phyloP scores from a whole-genome alignment of 2,113 vertebrate species.

The Bostrychus sinensis region DNA sequence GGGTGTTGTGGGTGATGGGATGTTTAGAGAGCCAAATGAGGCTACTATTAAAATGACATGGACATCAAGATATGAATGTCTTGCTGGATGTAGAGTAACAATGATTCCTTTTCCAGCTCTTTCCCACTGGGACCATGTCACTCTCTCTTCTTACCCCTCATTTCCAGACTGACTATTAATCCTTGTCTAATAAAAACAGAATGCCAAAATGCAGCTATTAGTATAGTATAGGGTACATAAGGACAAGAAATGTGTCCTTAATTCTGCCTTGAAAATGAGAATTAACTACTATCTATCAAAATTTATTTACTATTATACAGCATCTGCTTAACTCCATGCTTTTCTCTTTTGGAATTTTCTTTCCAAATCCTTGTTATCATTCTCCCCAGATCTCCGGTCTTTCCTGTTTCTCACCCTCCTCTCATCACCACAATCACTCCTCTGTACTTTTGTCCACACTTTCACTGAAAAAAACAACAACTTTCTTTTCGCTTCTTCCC shows the following conservation, averaged over 20 bases:
- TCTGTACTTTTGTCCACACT: background rate
- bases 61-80: no score
- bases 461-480: conserved; percentile 18
- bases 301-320: background rate
- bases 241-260: background rate
- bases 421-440: background rate
- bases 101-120: background rate
- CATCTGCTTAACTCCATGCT: conserved; percentile 5
- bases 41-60: no score
- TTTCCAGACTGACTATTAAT: background rate
- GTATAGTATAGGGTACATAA: background rate
- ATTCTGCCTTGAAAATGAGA: background rate
- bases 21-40: no score
- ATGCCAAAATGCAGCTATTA: background rate
- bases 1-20: no score
- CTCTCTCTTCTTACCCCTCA: background rate
- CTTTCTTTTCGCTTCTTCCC: background rate
- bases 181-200: background rate
- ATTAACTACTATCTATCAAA: background rate
- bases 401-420: conserved; percentile 1
- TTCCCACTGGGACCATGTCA: background rate
- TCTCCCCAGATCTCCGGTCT: conserved; percentile 10
- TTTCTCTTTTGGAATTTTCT: conserved; percentile 7
- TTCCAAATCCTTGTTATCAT: conserved; percentile 32
- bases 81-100: background rate